Evolutionary conservation across 2,797 vertebrate species (phyloP).

Genomic region (Liasis olivaceus): DNA sequence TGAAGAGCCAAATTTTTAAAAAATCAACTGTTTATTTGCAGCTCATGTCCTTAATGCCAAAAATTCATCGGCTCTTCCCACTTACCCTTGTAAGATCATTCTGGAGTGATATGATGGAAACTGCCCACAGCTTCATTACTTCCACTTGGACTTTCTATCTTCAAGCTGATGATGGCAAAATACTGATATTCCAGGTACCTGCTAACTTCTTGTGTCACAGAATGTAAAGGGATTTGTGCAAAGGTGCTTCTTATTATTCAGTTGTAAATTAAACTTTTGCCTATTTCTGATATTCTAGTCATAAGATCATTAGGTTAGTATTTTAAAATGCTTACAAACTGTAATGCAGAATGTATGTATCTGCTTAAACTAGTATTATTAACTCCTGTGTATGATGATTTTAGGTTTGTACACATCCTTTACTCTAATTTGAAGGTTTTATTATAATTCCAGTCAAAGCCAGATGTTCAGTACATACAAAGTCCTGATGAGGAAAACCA

Average conservation of each 20-base stretch:
- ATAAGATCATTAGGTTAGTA: constrained; percentile 6
- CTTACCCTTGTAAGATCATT: constrained; percentile 89
- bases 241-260: background rate
- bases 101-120: constrained; percentile 95
- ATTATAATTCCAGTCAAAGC: constrained; percentile 83
- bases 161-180: constrained; percentile 95
- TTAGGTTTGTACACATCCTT: background rate
- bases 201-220: constrained; percentile 3
- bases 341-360: constrained; percentile 23
- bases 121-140: constrained; percentile 93
- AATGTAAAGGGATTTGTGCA: background rate
- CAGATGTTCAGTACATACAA: constrained; percentile 86
- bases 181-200: constrained; percentile 94
- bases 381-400: constrained; percentile 28
- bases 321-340: constrained; percentile 34
- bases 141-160: constrained; percentile 98
- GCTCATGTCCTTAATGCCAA: constrained; percentile 93
- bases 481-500: constrained; percentile 81
- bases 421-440: constrained; percentile 48
- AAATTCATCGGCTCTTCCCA: constrained; percentile 93
- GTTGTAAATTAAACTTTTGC: background rate
- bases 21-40: constrained; percentile 66
- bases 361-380: constrained; percentile 28
- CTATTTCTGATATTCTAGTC: background rate
- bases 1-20: constrained; percentile 16